Conservation (phyloP, 1,140 invertebrate genomes). For the Zaprionus vittiger region DNA sequence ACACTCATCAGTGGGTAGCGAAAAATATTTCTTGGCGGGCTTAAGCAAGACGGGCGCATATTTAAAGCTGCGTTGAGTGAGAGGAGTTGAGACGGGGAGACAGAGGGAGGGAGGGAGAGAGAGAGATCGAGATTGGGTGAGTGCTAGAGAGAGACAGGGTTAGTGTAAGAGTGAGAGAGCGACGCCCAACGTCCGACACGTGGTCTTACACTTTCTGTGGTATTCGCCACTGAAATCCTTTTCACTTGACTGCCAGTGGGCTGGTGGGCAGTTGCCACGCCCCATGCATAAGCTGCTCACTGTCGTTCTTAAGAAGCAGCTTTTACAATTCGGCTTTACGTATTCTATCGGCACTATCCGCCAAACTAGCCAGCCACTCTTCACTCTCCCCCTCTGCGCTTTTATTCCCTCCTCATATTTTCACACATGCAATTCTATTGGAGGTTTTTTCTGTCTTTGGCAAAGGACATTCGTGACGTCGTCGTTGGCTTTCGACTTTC, state of each 20-base stretch:
- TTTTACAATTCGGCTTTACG: slow-evolving; percentile 28
- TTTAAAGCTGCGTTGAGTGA: slow-evolving; percentile 50
- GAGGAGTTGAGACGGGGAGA: neutral
- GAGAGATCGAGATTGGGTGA: neutral
- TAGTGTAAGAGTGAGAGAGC: neutral
- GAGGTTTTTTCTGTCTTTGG: slow-evolving; percentile 29
- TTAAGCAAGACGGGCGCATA: slow-evolving; percentile 74
- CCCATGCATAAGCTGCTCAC: slow-evolving; percentile 52
- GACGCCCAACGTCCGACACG: slow-evolving; percentile 62
- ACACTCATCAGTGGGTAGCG: slow-evolving; percentile 45
- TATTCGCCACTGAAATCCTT: slow-evolving; percentile 64
- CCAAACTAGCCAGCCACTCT: neutral
- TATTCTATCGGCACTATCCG: slow-evolving; percentile 51
- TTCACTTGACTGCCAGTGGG: slow-evolving; percentile 32
- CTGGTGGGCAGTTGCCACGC: slow-evolving; percentile 44
- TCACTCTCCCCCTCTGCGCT: neutral
- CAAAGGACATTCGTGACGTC: slow-evolving; percentile 49
- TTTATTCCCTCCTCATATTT: slow-evolving; percentile 68
- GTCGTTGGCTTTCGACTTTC: slow-evolving; percentile 52
- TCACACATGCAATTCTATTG: slow-evolving; percentile 69
- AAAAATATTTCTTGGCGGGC: slow-evolving; percentile 79
- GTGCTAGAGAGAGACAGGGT: neutral
- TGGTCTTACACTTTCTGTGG: slow-evolving; percentile 65
- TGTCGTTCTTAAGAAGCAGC: slow-evolving; percentile 64
- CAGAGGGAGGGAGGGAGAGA: neutral